Evolutionary conservation across 2,888 invertebrate genomes (phyloP), one percentile per base, ranked within the genome.

Genomic region (Pardosa pseudoannulata): DNA sequence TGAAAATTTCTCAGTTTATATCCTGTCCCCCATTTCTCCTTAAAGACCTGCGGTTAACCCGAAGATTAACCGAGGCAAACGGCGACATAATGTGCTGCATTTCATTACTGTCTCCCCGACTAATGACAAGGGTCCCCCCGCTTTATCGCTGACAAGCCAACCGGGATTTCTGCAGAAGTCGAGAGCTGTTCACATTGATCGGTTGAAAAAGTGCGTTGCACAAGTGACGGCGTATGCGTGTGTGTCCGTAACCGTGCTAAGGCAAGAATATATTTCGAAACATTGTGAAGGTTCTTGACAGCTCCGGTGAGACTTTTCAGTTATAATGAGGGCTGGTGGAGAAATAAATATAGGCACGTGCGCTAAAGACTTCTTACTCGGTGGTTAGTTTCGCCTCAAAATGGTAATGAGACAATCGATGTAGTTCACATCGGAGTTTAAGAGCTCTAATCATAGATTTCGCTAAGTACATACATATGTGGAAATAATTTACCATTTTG

Each of bases 41-140:
- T 32, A 50, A 73, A 65, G 50, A 64, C 73, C 27, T 86, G 85
- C 85, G 85, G 85, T 86, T 79, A 86, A 79, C 79, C 85, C 72
- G 64, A 68, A 79, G 85, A 86, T 86, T 86, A 86, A 86, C 70
- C 85, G 70, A 74, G 50, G 85, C 79, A 79, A 86, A 74, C 85
- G 74, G 70, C 74, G 74, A 70, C 32, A 86, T 86, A 86, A 86
- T 86, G 85, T 86, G 79, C 85, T 86, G 85, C 79, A 86, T 86
- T 79, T 86, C 85, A 86, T 86, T 86, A 86, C 74, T 74, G 85
- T 85, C 78, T 73, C 73, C 72, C 39, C 67, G n/a, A 73, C 73
- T 85, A 78, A 85, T 67, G 36, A 41, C 28, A 65, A 73, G 67
- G 36, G 76, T 23, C 19, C 56, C 56, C 56, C 2, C 3, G 19